Conservation (phyloP, 2,888 invertebrate species). For the Electrophaes corylata region DNA sequence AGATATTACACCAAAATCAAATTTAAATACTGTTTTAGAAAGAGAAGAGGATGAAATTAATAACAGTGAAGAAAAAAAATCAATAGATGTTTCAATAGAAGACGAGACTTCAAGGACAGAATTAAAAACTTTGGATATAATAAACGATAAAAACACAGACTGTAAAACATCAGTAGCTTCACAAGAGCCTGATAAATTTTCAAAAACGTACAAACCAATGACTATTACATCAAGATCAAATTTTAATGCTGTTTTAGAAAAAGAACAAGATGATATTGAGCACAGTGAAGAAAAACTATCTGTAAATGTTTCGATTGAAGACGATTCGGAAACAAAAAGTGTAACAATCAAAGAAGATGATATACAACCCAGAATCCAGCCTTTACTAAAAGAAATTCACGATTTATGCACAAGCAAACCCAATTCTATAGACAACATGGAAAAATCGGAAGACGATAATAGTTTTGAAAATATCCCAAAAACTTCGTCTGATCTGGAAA, state of each 20-base stretch:
- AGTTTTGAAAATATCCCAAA: neutral
- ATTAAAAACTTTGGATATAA: neutral
- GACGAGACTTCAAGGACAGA: neutral
- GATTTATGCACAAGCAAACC: neutral
- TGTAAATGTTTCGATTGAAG: neutral
- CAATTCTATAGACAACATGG: neutral
- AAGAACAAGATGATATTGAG: neutral
- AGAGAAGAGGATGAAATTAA: no score
- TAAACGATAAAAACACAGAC: neutral
- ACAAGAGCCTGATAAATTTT: neutral
- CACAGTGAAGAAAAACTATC: neutral
- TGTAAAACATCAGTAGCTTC: no score
- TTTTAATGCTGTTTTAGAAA: neutral
- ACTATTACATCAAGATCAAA: neutral
- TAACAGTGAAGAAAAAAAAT: no score
- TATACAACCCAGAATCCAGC: conserved; percentile 5
- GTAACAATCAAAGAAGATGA: neutral
- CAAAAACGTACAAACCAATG: neutral
- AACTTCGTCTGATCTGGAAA: neutral
- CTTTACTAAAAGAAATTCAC: conserved; percentile 14
- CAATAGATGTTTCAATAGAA: no score
- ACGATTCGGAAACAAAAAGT: neutral
- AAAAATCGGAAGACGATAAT: neutral
- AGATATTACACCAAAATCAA: no score
- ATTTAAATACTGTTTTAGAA: no score